phyloP scores from a whole-genome alignment of 2,113 vertebrate genomes.

The Hiodon alosoides region DNA sequence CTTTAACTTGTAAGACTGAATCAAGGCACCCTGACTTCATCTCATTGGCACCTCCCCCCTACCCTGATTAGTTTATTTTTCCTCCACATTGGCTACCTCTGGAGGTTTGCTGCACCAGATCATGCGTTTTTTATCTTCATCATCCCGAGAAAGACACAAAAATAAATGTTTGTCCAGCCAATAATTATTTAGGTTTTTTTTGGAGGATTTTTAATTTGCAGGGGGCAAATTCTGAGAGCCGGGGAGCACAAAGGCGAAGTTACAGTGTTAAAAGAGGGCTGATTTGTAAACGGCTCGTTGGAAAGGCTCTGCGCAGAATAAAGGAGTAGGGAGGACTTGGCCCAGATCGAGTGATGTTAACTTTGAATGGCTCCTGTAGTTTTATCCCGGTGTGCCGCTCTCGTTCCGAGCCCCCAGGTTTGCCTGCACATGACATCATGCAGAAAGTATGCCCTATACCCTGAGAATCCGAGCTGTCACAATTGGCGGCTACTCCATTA shows the following conservation, averaged over 20 bases:
- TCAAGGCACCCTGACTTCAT: background rate
- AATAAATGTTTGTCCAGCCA: constrained; percentile 1
- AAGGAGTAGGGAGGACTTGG: constrained; percentile 51
- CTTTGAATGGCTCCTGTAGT: constrained; percentile 74
- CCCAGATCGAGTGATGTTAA: constrained; percentile 74
- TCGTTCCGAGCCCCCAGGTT: constrained; percentile 83
- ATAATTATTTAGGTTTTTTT: background rate
- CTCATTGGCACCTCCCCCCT: background rate
- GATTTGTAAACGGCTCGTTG: constrained; percentile 43
- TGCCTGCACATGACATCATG: constrained; percentile 98
- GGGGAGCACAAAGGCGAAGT: constrained; percentile 21
- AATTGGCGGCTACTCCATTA: constrained; percentile 75
- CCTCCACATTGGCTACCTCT: background rate
- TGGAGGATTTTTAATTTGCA: background rate
- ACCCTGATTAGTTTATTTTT: constrained; percentile 8
- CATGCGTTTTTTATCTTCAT: background rate
- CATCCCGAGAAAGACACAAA: background rate
- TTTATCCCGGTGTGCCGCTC: constrained; percentile 53
- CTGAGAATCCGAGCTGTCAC: constrained; percentile 92
- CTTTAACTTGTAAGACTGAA: background rate
- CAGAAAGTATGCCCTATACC: constrained; percentile 88
- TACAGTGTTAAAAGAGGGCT: constrained; percentile 35
- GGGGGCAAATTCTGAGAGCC: constrained; percentile 4
- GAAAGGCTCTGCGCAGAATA: constrained; percentile 54
- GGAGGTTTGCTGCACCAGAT: background rate